These are phyloP conservation scores for Myotis lucifugus DNA, from an alignment of 2,113 vertebrate genomes.

Conservation along the genomic window DNA sequence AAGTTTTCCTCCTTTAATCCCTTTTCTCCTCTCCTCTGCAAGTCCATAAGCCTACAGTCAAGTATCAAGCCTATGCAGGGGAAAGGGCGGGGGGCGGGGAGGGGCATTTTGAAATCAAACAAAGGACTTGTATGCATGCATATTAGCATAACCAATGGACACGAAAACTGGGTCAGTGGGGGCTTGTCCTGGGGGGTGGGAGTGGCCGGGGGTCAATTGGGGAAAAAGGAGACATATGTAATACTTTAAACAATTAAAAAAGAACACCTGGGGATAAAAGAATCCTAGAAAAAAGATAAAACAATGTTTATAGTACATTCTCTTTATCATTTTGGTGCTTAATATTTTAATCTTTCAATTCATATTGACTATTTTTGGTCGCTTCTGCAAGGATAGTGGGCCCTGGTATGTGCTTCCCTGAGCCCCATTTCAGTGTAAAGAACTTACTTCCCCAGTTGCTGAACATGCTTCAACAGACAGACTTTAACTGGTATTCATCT, in stretches of 20 bases:
- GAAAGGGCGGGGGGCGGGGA: too few relatives aligned
- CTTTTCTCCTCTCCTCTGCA: not conserved
- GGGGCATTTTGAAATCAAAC: too few relatives aligned
- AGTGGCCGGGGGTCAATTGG: too few relatives aligned
- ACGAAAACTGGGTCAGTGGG: too few relatives aligned
- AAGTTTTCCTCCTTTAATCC: not conserved
- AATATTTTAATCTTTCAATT: not conserved
- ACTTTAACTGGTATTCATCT: not conserved
- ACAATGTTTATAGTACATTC: not conserved
- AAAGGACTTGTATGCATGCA: too few relatives aligned
- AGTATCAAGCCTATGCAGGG: not conserved
- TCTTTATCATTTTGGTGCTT: not conserved
- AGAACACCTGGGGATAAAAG: too few relatives aligned
- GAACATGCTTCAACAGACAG: rapidly evolving
- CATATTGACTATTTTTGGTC: not conserved
- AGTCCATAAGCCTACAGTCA: not conserved
- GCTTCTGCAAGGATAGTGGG: not conserved
- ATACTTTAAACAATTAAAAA: too few relatives aligned
- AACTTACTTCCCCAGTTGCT: not conserved
- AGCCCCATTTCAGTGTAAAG: not conserved
- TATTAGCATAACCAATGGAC: too few relatives aligned
- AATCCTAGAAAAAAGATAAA: not conserved
- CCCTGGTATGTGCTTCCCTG: not conserved
- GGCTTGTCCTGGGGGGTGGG: too few relatives aligned
- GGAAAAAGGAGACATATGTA: too few relatives aligned